These are phyloP conservation scores for Mesoligia furuncula DNA, from an alignment of 2,888 invertebrate species.

Conservation along the genomic window DNA sequence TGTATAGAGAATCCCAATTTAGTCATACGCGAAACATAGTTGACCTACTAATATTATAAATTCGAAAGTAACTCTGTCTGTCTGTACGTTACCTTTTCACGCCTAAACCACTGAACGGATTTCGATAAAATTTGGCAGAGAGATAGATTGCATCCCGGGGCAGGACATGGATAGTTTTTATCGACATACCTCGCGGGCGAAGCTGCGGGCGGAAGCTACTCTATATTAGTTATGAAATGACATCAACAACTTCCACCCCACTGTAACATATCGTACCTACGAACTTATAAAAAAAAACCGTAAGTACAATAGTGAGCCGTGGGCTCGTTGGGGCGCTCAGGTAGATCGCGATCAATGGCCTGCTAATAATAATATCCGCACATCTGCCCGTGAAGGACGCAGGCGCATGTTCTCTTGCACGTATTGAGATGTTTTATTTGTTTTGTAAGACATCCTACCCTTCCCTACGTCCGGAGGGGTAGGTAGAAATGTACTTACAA, in stretches of 20 bases:
- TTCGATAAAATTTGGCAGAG: too few species aligned
- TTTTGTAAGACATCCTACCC: conserved; percentile 28
- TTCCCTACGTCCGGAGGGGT: conserved; percentile 7
- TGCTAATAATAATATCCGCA: conserved; percentile 65
- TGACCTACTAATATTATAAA: neutral
- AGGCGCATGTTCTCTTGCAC: conserved; percentile 18
- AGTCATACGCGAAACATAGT: neutral
- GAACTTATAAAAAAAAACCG: conserved; percentile 6
- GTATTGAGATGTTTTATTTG: conserved; percentile 35
- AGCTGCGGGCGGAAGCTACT: too few species aligned
- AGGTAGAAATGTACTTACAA: conserved; percentile 1
- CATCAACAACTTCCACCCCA: conserved; percentile 36
- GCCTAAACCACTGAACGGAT: too few species aligned
- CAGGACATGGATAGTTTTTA: too few species aligned
- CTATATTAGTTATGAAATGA: neutral
- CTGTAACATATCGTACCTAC: neutral
- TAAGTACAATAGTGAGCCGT: conserved; percentile 12
- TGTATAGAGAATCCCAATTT: neutral
- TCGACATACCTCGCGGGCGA: too few species aligned
- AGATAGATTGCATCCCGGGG: too few species aligned
- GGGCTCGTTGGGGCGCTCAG: conserved; percentile 44
- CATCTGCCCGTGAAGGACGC: conserved; percentile 64
- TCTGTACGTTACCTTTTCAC: too few species aligned
- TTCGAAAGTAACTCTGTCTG: too few species aligned
- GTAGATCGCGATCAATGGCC: conserved; percentile 58